Conservation (phyloP, 2,888 invertebrate genomes). For the Pristionchus mayeri region DNA sequence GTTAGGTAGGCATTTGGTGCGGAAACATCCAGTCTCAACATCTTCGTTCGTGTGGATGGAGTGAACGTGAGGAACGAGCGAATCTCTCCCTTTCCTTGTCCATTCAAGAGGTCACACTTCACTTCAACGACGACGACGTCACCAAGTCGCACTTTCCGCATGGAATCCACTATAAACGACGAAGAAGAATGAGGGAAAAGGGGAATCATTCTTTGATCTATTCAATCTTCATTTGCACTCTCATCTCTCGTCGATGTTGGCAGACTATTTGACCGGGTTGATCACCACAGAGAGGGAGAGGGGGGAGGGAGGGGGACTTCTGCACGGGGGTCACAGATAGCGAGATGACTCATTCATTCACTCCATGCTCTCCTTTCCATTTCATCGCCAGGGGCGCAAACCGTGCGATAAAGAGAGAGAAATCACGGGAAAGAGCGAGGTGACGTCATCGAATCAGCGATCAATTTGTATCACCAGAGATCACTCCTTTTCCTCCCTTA, state of each 20-base stretch:
- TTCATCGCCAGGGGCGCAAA: not conserved
- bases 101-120: constrained; percentile 13
- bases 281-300: too few relatives aligned
- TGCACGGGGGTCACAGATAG: not conserved
- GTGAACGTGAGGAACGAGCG: not conserved
- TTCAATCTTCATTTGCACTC: constrained; percentile 5
- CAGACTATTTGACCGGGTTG: not conserved
- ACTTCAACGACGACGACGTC: constrained; percentile 5
- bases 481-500: not conserved
- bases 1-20: not conserved
- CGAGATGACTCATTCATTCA: not conserved
- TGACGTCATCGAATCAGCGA: constrained; percentile 29
- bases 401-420: constrained; percentile 10
- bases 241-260: not conserved
- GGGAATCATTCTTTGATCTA: constrained; percentile 16
- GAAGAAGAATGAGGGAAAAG: not conserved
- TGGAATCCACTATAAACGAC: not conserved
- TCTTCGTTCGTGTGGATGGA: constrained; percentile 1
- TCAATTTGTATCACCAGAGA: constrained; percentile 25
- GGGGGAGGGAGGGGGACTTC: not conserved
- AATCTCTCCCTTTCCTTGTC: not conserved
- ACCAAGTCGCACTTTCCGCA: not conserved
- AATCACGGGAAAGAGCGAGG: constrained; percentile 24
- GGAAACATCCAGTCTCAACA: not conserved
- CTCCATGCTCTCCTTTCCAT: not conserved